Evolutionary conservation across 2,113 vertebrate species (phyloP).

Genomic region (Antechinus flavipes): DNA sequence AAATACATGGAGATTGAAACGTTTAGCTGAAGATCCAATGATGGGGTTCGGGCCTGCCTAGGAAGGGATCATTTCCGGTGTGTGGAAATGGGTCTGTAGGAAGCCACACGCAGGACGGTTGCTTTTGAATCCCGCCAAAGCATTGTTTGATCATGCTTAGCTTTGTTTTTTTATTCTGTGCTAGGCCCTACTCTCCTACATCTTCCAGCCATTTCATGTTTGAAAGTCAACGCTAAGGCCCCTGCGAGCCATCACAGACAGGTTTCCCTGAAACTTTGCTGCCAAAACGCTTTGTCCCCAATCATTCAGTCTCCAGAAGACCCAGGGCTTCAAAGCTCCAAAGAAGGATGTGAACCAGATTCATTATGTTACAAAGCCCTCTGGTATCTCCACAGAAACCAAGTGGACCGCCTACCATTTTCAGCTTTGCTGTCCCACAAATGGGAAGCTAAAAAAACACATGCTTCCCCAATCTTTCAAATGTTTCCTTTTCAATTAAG

Average conservation of each 20-base stretch:
- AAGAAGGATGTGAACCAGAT: slow-evolving; percentile 57
- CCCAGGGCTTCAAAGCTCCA: slow-evolving; percentile 65
- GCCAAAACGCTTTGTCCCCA: slow-evolving; percentile 51
- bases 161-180: slow-evolving; percentile 20
- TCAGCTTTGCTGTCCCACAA: slow-evolving; percentile 64
- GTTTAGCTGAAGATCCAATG: slow-evolving; percentile 44
- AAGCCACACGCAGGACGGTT: slow-evolving; percentile 15
- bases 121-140: slow-evolving; percentile 16
- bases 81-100: slow-evolving; percentile 32
- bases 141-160: slow-evolving; percentile 17
- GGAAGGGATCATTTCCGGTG: slow-evolving; percentile 4
- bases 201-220: slow-evolving; percentile 46
- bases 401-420: slow-evolving; percentile 80
- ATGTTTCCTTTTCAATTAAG: slow-evolving; percentile 81
- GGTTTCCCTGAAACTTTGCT: slow-evolving; percentile 51
- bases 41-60: slow-evolving; percentile 40
- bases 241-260: slow-evolving; percentile 24
- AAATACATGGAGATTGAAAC: slow-evolving; percentile 39
- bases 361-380: slow-evolving; percentile 73
- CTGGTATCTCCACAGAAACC: slow-evolving; percentile 81
- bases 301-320: neutral
- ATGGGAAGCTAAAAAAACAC: slow-evolving; percentile 68
- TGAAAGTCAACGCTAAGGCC: slow-evolving; percentile 19
- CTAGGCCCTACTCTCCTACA: slow-evolving; percentile 7
- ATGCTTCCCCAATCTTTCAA: slow-evolving; percentile 76